A percentile compares a stretch with the other conserved stretches of the same genome.
Evolutionary conservation across 2,797 vertebrate species (phyloP).

Genomic region (Brotula barbata): DNA sequence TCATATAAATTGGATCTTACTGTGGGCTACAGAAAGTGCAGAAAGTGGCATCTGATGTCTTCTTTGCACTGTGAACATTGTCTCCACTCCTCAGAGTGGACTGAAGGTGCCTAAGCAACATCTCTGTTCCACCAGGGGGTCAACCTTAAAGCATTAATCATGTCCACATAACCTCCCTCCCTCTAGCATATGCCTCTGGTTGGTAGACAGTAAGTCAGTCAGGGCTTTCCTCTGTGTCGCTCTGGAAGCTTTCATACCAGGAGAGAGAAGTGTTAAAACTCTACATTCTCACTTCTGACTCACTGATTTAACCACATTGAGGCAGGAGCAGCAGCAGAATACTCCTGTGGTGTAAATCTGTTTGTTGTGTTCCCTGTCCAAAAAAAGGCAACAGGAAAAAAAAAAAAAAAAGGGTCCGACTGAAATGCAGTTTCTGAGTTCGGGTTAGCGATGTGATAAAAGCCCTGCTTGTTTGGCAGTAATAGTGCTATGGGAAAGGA

Average conservation of each 20-base stretch:
- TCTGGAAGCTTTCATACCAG: conserved; percentile 84
- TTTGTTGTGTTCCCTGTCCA: conserved; percentile 78
- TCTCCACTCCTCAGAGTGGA: conserved; percentile 48
- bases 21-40: conserved; percentile 13
- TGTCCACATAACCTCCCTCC: conserved; percentile 64
- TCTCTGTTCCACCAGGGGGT: conserved; percentile 61
- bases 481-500: conserved; percentile 74
- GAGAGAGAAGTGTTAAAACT: conserved; percentile 94
- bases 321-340: conserved; percentile 85
- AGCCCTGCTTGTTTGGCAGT: conserved; percentile 85
- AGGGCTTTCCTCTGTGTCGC: conserved; percentile 78
- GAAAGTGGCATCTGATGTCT: conserved; percentile 31
- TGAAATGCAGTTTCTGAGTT: conserved; percentile 89
- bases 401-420: conserved; percentile 57
- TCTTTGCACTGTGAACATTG: conserved; percentile 46
- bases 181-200: conserved; percentile 67
- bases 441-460: conserved; percentile 88
- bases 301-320: conserved; percentile 91
- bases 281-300: conserved; percentile 97
- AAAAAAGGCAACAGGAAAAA: conserved; percentile 43
- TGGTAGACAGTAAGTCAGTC: conserved; percentile 74
- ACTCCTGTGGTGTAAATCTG: conserved; percentile 87
- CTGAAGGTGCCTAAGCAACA: conserved; percentile 56
- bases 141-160: conserved; percentile 76
- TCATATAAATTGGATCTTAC: conserved; percentile 18